Evolutionary conservation across 2,797 vertebrate genomes (phyloP).

Genomic region (Pipistrellus nathusii): DNA sequence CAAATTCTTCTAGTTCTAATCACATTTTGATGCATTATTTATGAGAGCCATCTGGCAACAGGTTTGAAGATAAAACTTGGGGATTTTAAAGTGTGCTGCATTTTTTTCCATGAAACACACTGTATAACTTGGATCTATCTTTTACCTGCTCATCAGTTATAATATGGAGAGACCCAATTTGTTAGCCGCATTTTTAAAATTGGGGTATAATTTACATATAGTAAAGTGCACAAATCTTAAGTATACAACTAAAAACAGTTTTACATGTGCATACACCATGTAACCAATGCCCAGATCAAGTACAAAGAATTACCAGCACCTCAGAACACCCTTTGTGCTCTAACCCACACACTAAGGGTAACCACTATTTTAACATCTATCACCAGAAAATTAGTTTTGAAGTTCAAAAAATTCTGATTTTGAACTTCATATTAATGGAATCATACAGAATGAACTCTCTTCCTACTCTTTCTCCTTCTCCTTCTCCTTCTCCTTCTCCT

Average conservation of each 20-base stretch:
- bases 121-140: not conserved
- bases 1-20: conserved; percentile 81
- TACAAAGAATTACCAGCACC: not conserved
- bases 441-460: not conserved
- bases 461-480: too few relatives aligned
- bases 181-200: not conserved
- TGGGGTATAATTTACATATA: conserved; percentile 11
- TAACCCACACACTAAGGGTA: not conserved
- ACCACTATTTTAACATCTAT: conserved; percentile 28
- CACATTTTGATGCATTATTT: conserved; percentile 85
- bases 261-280: not conserved
- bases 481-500: too few relatives aligned
- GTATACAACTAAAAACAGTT: not conserved
- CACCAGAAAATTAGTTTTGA: not conserved
- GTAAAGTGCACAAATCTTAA: conserved; percentile 20
- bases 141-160: not conserved
- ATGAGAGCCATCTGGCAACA: conserved; percentile 86
- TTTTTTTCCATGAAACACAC: conserved; percentile 67
- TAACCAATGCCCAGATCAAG: not conserved
- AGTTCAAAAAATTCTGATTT: not conserved
- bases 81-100: conserved; percentile 66
- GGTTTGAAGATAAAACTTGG: conserved; percentile 81
- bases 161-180: conserved; percentile 46
- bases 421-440: not conserved
- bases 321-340: not conserved